Percentiles rank a stretch among this genome's conserved stretches.
Evolutionary conservation across 2,888 invertebrate species (phyloP).

Genomic region (Dryadula phaetusa): DNA sequence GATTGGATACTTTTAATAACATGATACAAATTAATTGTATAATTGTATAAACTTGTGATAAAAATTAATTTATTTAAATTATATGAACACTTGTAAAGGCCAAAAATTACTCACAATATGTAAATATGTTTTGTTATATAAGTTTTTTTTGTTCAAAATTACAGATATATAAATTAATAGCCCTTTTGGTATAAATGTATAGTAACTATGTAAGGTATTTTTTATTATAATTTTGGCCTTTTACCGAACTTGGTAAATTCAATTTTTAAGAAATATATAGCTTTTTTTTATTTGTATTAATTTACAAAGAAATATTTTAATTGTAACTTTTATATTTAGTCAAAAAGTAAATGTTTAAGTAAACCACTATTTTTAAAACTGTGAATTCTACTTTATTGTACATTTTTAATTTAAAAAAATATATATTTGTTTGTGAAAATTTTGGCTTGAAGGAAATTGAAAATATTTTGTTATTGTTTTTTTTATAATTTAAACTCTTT

Average conservation of each 20-base stretch:
- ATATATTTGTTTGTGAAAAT: neutral
- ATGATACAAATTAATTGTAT: neutral
- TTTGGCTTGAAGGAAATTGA: too few relatives aligned
- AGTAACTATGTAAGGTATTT: neutral
- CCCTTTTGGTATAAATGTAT: too few relatives aligned
- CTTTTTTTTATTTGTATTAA: neutral
- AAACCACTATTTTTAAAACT: neutral
- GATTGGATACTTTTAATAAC: neutral
- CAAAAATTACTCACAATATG: too few relatives aligned
- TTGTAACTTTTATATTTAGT: neutral
- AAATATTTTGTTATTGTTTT: neutral
- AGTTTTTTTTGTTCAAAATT: too few relatives aligned
- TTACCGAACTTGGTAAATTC: slow-evolving; percentile 8
- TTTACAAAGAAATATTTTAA: neutral
- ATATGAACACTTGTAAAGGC: neutral
- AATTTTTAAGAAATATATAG: neutral
- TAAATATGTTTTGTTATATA: too few relatives aligned
- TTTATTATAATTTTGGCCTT: neutral
- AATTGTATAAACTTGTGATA: neutral
- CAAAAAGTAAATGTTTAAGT: neutral
- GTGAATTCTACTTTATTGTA: neutral
- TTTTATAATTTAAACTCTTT: neutral
- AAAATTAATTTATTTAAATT: neutral
- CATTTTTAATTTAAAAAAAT: neutral
- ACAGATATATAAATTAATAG: too few relatives aligned